These are phyloP conservation scores for Cepaea hortensis DNA, from an alignment of 2,888 invertebrate species.

Conservation along the genomic window DNA sequence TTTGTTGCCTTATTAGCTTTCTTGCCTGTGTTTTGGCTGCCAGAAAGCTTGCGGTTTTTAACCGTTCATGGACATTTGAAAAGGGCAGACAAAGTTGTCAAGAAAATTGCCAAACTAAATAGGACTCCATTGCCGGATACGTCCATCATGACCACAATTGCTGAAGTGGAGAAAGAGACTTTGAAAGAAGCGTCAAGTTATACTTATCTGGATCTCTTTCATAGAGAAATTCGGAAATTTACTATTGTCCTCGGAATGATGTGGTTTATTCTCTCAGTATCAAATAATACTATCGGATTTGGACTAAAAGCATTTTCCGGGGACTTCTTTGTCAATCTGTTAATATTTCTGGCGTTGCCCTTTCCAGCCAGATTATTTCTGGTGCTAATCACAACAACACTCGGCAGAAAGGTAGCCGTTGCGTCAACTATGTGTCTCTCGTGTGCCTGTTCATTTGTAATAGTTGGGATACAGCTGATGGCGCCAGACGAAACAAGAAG, in stretches of 20 bases:
- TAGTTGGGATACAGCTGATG: slow-evolving; percentile 3
- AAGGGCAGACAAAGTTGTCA: slow-evolving; percentile 48
- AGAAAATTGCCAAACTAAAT: slow-evolving; percentile 53
- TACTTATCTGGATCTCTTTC: neutral
- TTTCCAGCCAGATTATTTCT: neutral
- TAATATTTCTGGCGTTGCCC: slow-evolving; percentile 48
- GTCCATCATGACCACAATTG: neutral
- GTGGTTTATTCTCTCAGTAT: slow-evolving; percentile 37
- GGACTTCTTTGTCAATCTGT: slow-evolving; percentile 57
- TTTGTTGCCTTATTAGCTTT: slow-evolving; percentile 16
- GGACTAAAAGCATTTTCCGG: slow-evolving; percentile 56
- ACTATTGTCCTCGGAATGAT: neutral
- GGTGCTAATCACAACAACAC: neutral
- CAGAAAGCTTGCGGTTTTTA: slow-evolving; percentile 57
- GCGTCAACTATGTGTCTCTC: neutral
- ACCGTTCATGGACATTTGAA: slow-evolving; percentile 52
- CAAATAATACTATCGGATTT: slow-evolving; percentile 57
- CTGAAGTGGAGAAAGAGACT: neutral
- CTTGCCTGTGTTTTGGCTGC: slow-evolving; percentile 47
- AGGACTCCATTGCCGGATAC: slow-evolving; percentile 47
- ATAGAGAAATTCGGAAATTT: neutral
- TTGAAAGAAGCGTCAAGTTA: neutral
- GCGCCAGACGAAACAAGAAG: neutral
- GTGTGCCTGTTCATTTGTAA: neutral
- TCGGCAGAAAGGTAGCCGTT: neutral